These are phyloP conservation scores for Erebia aethiops DNA, from an alignment of 2,888 invertebrate genomes.

Conservation along the genomic window DNA sequence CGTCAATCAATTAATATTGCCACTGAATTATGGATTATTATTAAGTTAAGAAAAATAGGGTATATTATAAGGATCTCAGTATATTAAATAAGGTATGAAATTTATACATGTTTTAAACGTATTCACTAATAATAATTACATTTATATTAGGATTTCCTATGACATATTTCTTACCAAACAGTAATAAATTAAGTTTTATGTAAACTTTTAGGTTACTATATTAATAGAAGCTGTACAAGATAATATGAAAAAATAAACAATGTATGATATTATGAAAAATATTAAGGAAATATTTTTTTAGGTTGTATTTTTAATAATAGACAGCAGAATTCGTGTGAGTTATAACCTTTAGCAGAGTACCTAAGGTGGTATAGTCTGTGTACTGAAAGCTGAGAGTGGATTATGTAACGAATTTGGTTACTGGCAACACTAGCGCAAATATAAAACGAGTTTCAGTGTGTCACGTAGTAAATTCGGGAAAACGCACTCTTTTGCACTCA, in stretches of 20 bases:
- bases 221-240: not conserved
- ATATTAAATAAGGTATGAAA: constrained; percentile 27
- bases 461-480: too few relatives aligned
- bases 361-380: too few relatives aligned
- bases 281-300: too few relatives aligned
- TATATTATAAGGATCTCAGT: constrained; percentile 37
- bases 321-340: too few relatives aligned
- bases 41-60: constrained; percentile 24
- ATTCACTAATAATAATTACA: not conserved
- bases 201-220: not conserved
- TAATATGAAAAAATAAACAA: not conserved
- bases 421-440: too few relatives aligned
- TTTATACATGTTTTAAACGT: constrained; percentile 16
- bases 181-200: constrained; percentile 27
- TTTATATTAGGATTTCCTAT: constrained; percentile 19
- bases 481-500: too few relatives aligned
- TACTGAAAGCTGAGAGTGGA: too few relatives aligned
- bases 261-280: too few relatives aligned
- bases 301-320: too few relatives aligned
- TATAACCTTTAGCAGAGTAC: too few relatives aligned
- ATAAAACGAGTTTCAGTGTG: too few relatives aligned
- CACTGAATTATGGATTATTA: constrained; percentile 27
- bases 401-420: too few relatives aligned
- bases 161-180: constrained; percentile 25
- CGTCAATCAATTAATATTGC: constrained; percentile 12